Evolutionary conservation across 30 jellyfish, hydroid and myxozoan genomes (phyloP).

Genomic region (Haliclystus octoradiatus): DNA sequence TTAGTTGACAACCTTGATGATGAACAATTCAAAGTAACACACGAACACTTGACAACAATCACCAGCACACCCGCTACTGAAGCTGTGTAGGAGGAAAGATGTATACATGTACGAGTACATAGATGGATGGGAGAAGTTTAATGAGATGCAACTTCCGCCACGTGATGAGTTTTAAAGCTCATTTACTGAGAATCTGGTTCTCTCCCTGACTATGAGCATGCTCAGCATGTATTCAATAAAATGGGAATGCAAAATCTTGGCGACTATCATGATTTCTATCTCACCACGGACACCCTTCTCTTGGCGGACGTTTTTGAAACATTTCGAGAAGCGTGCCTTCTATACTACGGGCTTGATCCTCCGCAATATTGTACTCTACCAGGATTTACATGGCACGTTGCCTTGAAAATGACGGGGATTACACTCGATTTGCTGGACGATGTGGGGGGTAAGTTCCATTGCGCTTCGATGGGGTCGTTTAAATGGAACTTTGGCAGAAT

Average conservation of each 20-base stretch:
- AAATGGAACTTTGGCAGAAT: no score
- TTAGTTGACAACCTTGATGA: not conserved
- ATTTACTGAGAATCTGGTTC: not conserved
- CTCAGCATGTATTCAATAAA: not conserved
- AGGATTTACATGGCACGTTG: slow-evolving; percentile 14
- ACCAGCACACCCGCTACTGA: no score
- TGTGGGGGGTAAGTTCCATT: no score
- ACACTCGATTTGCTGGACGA: slow-evolving; percentile 1
- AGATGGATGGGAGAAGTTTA: not conserved
- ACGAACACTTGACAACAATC: not conserved
- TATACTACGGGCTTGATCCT: slow-evolving; percentile 1
- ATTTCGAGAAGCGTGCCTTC: not conserved
- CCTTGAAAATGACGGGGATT: not conserved
- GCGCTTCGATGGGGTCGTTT: no score
- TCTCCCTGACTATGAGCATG: slow-evolving; percentile 11
- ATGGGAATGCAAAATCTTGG: not conserved
- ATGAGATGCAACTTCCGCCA: not conserved
- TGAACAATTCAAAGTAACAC: not conserved
- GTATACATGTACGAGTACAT: slow-evolving; percentile 16
- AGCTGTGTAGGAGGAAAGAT: slow-evolving; percentile 8
- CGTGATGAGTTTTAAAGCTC: not conserved
- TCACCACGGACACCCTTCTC: slow-evolving; percentile 1
- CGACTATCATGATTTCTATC: slow-evolving; percentile 12
- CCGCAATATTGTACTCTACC: slow-evolving; percentile 10
- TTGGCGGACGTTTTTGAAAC: slow-evolving; percentile 9